Conservation (phyloP, 2,113 vertebrate genomes). For the Chrysemys picta region DNA sequence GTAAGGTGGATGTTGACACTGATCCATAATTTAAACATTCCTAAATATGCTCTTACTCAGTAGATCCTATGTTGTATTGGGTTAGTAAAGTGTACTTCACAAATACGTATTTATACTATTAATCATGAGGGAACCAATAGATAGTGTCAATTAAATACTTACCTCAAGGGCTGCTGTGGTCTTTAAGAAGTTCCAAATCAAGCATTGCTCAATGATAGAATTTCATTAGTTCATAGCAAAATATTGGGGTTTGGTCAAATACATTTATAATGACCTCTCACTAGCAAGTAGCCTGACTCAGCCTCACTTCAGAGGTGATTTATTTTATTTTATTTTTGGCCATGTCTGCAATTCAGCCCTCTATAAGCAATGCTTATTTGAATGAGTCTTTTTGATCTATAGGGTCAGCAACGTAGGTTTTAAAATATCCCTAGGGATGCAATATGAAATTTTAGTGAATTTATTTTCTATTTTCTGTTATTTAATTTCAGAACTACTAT, state of each 20-base stretch:
- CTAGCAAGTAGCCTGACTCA: neutral
- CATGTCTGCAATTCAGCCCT: neutral
- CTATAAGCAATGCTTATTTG: neutral
- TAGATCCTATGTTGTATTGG: neutral
- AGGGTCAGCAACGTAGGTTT: fast-evolving
- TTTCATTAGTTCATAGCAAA: neutral
- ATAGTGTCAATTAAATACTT: neutral
- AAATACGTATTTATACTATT: fast-evolving
- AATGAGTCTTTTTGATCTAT: neutral
- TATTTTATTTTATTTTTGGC: too few relatives aligned
- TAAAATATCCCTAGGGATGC: neutral
- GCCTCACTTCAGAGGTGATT: fast-evolving
- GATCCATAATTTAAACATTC: neutral
- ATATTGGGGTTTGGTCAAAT: neutral
- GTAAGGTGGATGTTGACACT: neutral
- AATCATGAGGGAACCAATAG: fast-evolving
- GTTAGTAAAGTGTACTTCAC: neutral
- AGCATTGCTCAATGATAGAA: neutral
- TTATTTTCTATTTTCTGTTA: neutral
- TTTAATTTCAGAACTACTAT: neutral
- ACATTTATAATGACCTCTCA: neutral
- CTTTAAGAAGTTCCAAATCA: neutral
- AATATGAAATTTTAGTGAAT: neutral
- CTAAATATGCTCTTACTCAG: neutral
- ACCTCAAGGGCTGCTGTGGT: neutral